Evolutionary conservation across 2,888 invertebrate species (phyloP).

Genomic region (Stratiomys singularior): DNA sequence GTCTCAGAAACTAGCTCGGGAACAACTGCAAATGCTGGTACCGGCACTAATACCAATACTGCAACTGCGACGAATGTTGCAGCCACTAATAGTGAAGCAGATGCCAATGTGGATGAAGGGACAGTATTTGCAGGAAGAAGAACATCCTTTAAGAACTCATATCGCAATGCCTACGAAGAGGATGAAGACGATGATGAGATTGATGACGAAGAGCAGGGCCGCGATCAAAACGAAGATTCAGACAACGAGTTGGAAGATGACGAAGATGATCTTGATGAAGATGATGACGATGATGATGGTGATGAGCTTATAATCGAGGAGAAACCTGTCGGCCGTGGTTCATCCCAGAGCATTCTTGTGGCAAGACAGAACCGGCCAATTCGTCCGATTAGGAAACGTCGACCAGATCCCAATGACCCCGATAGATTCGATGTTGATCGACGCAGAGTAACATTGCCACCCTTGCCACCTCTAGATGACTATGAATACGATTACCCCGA

Average conservation of each 20-base stretch:
- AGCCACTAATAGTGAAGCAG: background rate
- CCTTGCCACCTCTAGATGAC: conserved; percentile 6
- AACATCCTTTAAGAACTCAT: conserved; percentile 51
- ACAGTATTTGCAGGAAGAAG: conserved; percentile 54
- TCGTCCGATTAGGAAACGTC: background rate
- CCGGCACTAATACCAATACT: conserved; percentile 12
- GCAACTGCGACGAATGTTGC: conserved; percentile 54
- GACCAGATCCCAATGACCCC: background rate
- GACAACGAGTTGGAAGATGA: conserved; percentile 21
- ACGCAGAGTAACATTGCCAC: background rate
- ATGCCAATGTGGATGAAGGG: conserved; percentile 48
- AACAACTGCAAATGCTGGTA: conserved; percentile 4
- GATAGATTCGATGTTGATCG: background rate
- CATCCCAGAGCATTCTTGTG: background rate
- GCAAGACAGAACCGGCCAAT: conserved; percentile 30
- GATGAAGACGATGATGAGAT: conserved; percentile 58
- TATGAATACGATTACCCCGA: conserved; percentile 12
- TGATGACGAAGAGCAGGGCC: conserved; percentile 51
- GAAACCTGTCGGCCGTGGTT: conserved; percentile 10
- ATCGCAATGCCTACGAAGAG: conserved; percentile 58
- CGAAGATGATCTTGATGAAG: conserved; percentile 13
- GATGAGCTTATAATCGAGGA: background rate
- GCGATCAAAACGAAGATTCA: conserved; percentile 38
- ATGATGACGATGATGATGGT: conserved; percentile 31
- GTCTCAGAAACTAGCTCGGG: conserved; percentile 10